These are phyloP conservation scores for Enhydra lutris DNA, from an alignment of 2,113 vertebrate genomes.

Conservation along the genomic window DNA sequence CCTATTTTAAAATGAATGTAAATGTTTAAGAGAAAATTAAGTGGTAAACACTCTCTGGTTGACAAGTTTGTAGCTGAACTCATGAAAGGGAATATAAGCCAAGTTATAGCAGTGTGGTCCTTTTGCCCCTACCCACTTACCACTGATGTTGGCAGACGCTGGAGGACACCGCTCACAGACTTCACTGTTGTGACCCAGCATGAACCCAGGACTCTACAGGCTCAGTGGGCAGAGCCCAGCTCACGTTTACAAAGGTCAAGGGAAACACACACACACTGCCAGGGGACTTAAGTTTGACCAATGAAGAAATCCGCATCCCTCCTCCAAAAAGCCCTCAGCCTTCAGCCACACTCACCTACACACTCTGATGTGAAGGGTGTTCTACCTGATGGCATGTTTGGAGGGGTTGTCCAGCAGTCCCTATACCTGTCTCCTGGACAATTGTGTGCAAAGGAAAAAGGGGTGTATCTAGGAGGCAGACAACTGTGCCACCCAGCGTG, in stretches of 20 bases:
- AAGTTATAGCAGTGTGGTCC: neutral
- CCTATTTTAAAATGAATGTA: slow-evolving; percentile 30
- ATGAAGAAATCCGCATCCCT: neutral
- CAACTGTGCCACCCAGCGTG: neutral
- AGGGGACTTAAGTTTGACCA: neutral
- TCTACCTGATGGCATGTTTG: neutral
- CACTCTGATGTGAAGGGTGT: neutral
- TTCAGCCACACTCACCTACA: neutral
- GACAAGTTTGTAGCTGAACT: slow-evolving; percentile 56
- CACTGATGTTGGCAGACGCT: neutral
- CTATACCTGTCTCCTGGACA: neutral
- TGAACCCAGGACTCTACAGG: neutral
- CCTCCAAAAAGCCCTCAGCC: neutral
- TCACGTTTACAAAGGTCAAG: neutral
- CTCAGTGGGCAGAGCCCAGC: neutral
- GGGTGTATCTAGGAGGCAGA: neutral
- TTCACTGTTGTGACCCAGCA: neutral
- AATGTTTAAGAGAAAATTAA: slow-evolving; percentile 43
- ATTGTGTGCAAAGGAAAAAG: neutral
- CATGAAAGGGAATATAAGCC: slow-evolving; percentile 13
- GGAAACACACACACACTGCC: neutral
- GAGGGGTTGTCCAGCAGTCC: neutral
- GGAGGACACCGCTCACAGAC: neutral
- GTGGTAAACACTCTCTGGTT: slow-evolving; percentile 34
- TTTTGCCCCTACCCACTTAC: neutral